Percentiles rank a stretch among this genome's conserved stretches.
These are phyloP conservation scores for Ectemnius continuus DNA, from an alignment of 2,888 invertebrate species.

Conservation along the genomic window DNA sequence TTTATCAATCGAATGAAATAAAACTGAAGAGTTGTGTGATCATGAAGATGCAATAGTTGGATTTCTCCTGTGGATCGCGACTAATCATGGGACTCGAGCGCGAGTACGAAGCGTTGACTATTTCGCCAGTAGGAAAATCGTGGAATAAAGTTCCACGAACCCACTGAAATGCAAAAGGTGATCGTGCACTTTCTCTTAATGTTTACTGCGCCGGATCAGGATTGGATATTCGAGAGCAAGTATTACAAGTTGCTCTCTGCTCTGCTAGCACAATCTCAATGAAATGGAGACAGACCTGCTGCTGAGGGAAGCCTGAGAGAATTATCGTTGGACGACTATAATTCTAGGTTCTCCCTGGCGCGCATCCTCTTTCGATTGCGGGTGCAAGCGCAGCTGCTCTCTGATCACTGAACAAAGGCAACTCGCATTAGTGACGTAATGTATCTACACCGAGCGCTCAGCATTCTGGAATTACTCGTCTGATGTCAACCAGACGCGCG, in stretches of 20 bases:
- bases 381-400: constrained; percentile 5
- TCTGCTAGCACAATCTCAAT: background rate
- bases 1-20: too few relatives aligned
- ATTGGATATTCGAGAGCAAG: constrained; percentile 43
- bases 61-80: too few relatives aligned
- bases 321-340: background rate
- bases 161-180: constrained; percentile 32
- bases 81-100: background rate
- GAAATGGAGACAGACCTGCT: background rate
- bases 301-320: background rate
- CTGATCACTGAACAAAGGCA: constrained; percentile 28
- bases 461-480: constrained; percentile 26
- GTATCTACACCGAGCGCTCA: constrained; percentile 22
- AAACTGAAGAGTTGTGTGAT: too few relatives aligned
- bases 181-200: constrained; percentile 44
- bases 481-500: constrained; percentile 24
- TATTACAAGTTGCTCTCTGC: background rate
- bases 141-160: constrained; percentile 27
- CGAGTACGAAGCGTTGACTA: background rate
- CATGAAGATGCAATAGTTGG: too few relatives aligned
- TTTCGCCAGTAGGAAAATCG: constrained; percentile 26
- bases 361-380: constrained; percentile 16
- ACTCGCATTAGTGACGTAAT: constrained; percentile 41
- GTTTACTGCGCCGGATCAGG: constrained; percentile 23
- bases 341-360: background rate